Evolutionary conservation across 2,113 vertebrate genomes (phyloP).

Genomic region (Arvicanthis niloticus): DNA sequence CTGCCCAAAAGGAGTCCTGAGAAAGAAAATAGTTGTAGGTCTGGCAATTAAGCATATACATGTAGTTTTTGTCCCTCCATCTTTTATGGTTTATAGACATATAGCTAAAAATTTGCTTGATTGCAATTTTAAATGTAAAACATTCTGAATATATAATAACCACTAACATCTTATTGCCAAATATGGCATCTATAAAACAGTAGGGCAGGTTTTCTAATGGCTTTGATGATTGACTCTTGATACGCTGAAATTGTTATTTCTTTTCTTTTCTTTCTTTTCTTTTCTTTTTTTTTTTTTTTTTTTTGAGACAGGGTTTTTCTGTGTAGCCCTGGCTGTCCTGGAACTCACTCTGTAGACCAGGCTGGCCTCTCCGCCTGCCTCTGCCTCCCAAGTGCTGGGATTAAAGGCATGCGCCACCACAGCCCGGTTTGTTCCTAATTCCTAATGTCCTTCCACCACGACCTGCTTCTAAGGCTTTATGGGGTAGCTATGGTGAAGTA

Average conservation of each 20-base stretch:
- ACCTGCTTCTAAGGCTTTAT: too few relatives aligned
- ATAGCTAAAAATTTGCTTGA: slow-evolving; percentile 8
- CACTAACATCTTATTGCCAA: slow-evolving; percentile 33
- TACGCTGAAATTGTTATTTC: not conserved
- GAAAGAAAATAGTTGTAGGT: not conserved
- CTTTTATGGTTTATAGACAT: not conserved
- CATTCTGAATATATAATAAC: not conserved
- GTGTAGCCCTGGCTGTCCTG: too few relatives aligned
- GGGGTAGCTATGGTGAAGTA: too few relatives aligned
- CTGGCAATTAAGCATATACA: not conserved
- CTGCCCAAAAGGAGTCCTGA: not conserved
- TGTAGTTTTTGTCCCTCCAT: not conserved
- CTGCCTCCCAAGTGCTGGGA: too few relatives aligned
- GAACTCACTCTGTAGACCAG: too few relatives aligned
- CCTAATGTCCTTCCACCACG: too few relatives aligned
- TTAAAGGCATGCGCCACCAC: too few relatives aligned
- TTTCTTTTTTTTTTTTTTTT: too few relatives aligned
- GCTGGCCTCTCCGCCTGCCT: too few relatives aligned
- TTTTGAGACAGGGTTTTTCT: too few relatives aligned
- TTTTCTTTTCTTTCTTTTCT: too few relatives aligned
- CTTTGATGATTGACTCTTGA: slow-evolving; percentile 6
- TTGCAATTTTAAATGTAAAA: slow-evolving; percentile 39
- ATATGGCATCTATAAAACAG: not conserved
- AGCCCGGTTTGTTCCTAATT: too few relatives aligned
- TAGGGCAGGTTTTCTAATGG: not conserved